phyloP scores from a whole-genome alignment of 1,140 invertebrate species.

The Lepidurus couesii region DNA sequence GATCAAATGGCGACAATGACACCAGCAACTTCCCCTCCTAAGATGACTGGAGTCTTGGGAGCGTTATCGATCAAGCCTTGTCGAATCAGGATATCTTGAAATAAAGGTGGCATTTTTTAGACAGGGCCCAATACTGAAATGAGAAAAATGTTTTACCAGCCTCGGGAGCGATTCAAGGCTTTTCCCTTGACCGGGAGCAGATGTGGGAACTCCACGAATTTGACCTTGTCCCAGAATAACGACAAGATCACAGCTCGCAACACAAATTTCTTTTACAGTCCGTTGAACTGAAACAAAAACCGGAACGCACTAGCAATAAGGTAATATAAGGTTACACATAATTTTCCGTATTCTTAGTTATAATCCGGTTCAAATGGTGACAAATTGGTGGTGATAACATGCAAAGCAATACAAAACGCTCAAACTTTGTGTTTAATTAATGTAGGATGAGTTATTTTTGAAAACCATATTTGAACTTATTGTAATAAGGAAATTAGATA shows the following conservation, averaged over 20 bases:
- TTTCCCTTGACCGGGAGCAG: slow-evolving; percentile 67
- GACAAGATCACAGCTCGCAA: slow-evolving; percentile 75
- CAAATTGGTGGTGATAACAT: too few species aligned
- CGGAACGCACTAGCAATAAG: too few species aligned
- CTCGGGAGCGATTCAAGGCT: slow-evolving; percentile 73
- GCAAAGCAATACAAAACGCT: too few species aligned
- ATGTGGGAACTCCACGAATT: slow-evolving; percentile 71
- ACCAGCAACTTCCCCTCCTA: slow-evolving; percentile 82
- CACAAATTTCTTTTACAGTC: slow-evolving; percentile 44
- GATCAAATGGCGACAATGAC: slow-evolving; percentile 73
- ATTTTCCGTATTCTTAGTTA: too few species aligned
- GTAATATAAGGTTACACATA: too few species aligned
- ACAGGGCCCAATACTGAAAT: neutral
- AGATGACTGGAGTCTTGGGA: slow-evolving; percentile 76
- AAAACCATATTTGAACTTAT: too few species aligned
- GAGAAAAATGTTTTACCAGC: slow-evolving; percentile 63
- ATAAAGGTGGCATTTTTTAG: neutral
- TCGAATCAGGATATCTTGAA: slow-evolving; percentile 74
- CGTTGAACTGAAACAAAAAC: too few species aligned
- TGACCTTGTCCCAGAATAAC: slow-evolving; percentile 75
- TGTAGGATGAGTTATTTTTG: too few species aligned
- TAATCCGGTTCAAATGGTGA: too few species aligned
- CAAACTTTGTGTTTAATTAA: too few species aligned
- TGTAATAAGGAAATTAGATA: too few species aligned
- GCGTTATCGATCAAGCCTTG: slow-evolving; percentile 76